Percentiles rank a stretch among this genome's conserved stretches.
These are phyloP conservation scores for Nannoperca obscura DNA, from an alignment of 2,797 vertebrate genomes.

Conservation along the genomic window DNA sequence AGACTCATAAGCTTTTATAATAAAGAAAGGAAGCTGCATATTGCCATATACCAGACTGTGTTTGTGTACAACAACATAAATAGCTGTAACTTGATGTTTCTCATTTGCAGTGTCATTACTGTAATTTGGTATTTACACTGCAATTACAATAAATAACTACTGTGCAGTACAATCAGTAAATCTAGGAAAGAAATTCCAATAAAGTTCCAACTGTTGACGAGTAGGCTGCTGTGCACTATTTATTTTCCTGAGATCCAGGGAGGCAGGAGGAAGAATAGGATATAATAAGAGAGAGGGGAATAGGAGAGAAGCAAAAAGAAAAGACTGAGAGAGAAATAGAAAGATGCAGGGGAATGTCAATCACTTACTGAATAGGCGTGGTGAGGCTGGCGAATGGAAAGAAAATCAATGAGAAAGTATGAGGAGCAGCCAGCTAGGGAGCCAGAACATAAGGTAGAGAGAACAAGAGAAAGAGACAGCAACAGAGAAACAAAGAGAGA, in stretches of 20 bases:
- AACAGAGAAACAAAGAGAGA: constrained; percentile 34
- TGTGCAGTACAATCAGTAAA: constrained; percentile 8
- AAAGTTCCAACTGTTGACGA: constrained; percentile 41
- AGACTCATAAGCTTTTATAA: constrained; percentile 53
- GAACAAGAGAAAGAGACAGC: constrained; percentile 52
- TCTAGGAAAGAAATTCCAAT: constrained; percentile 29
- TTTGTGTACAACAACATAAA: constrained; percentile 51
- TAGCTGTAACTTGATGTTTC: constrained; percentile 44
- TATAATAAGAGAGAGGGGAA: constrained; percentile 59
- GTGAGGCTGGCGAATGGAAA: constrained; percentile 61
- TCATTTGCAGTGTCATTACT: constrained; percentile 48
- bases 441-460: constrained; percentile 46
- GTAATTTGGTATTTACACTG: constrained; percentile 52
- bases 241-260: constrained; percentile 44
- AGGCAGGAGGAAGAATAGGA: constrained; percentile 38
- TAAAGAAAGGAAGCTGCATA: constrained; percentile 37
- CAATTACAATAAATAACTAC: constrained; percentile 51
- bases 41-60: constrained; percentile 42
- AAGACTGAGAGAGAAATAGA: constrained; percentile 53
- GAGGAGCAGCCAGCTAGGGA: constrained; percentile 63
- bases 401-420: constrained; percentile 75
- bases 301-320: constrained; percentile 47
- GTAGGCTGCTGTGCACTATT: constrained; percentile 23
- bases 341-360: constrained; percentile 70
- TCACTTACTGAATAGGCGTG: constrained; percentile 72